phyloP scores from a whole-genome alignment of 1,140 invertebrate species.

The Macrostomum lignano region DNA sequence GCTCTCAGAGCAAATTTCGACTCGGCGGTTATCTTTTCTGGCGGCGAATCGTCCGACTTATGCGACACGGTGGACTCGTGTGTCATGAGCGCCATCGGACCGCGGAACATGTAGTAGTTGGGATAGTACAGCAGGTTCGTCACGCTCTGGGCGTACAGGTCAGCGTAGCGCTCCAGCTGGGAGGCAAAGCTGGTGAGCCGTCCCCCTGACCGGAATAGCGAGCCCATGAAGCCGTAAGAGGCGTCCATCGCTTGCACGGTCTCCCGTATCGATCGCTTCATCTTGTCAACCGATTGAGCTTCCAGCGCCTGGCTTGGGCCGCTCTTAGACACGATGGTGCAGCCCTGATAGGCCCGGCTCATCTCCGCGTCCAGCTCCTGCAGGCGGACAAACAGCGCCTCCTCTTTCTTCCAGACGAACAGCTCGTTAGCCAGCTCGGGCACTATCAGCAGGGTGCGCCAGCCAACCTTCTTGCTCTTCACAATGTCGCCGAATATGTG shows the following conservation, averaged over 20 bases:
- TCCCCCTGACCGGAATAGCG: constrained; percentile 57
- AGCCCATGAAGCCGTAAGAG: constrained; percentile 82
- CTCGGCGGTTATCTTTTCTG: no score
- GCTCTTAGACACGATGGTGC: no score
- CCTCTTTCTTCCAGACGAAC: constrained; percentile 88
- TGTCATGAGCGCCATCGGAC: constrained; percentile 3
- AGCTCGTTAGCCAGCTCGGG: constrained; percentile 86
- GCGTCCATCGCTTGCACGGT: constrained; percentile 93
- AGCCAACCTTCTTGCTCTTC: constrained; percentile 92
- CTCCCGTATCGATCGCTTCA: constrained; percentile 29
- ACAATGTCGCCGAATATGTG: constrained; percentile 96
- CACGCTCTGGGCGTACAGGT: constrained; percentile 76
- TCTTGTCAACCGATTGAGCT: not conserved
- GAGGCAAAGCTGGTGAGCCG: constrained; percentile 91
- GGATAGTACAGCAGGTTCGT: constrained; percentile 92
- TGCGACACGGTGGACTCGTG: constrained; percentile 6
- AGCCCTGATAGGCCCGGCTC: no score
- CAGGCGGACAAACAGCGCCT: constrained; percentile 61
- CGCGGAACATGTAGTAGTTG: constrained; percentile 43
- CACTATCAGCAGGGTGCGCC: constrained; percentile 88
- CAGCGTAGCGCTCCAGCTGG: constrained; percentile 63
- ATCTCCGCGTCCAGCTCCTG: constrained; percentile 56
- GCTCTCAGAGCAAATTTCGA: no score
- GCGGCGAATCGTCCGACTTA: no score
- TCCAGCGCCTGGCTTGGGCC: no score